Base-by-base conservation (phyloP, 2,888 invertebrate species). In the Caenorhabditis uteleia region DNA sequence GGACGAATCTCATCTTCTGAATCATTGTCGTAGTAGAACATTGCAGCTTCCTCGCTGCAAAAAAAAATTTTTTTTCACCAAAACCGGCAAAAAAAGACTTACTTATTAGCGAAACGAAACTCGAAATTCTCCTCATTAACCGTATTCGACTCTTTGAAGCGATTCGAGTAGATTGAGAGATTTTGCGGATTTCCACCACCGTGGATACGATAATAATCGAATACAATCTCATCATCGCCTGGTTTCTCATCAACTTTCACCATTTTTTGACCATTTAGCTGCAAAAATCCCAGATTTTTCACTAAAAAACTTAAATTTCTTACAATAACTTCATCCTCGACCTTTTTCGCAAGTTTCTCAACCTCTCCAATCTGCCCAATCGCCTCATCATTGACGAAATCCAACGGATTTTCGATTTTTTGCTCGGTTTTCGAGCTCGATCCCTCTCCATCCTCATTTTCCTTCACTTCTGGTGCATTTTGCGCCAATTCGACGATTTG, bases 131-230 rank as follows among this genome's bases (percentile, higher is more conserved):
- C 43, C 18, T 62, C 62, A n/a, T 45, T 36, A 20, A 53, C 44
- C 3, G 10, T 33, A 31, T 45, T 31, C 1, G 31, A 21, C 16
- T 33, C 33, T 25, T 31, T 14, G 21, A 45, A 45, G 20, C 33
- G 10, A 21, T 29, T 45, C 2, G 33, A 31, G 21, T 45, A 45
- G 2, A 45, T 21, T 5, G 31, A 31, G n/a, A 45, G 21, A 45
- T 45, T 38, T 31, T 16, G 31, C 51, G 42, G 16, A 33, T 46
- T 23, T 54, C 57, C 1, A 48, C 14, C 38, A 26, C 40, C 53
- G 27, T 51, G 60, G 18, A 73, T 56, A 16, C 69, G 66, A 53
- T 79, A 79, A 56, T 77, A 79, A 54, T 79, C 79, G 64, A 72
- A 79, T 10, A 79, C 78, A 40, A 77, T 56, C 18, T 75, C 76